Conservation (phyloP, 2,113 vertebrate species). For the Potamarius usumacintae region DNA sequence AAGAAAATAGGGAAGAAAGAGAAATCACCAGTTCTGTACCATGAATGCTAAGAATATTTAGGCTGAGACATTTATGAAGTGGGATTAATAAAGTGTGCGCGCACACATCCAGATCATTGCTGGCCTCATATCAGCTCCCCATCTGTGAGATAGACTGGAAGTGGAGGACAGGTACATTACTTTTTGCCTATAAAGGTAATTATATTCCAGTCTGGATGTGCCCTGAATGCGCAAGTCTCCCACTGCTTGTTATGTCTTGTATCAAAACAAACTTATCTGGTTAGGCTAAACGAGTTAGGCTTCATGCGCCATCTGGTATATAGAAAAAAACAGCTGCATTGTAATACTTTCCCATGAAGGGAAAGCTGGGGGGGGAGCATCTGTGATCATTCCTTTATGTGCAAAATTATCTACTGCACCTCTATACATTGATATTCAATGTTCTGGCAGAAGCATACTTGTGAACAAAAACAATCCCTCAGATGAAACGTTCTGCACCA, state of each 20-base stretch:
- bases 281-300: background rate
- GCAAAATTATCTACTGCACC: no score
- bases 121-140: conserved; percentile 22
- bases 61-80: background rate
- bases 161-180: conserved; percentile 9
- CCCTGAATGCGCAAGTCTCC: background rate
- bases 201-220: conserved; percentile 1
- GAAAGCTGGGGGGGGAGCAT: background rate
- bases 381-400: background rate
- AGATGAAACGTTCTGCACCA: background rate
- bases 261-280: conserved; percentile 1
- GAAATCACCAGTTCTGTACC: background rate
- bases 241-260: background rate
- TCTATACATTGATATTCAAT: no score
- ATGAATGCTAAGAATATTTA: conserved; percentile 1
- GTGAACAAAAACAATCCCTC: background rate
- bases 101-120: conserved; percentile 26
- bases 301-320: conserved; percentile 17
- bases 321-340: background rate
- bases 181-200: conserved; percentile 13
- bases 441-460: background rate
- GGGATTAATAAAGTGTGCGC: conserved; percentile 19
- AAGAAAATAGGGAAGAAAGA: background rate
- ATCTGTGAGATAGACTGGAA: conserved; percentile 19
- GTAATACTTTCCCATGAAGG: background rate